Evolutionary conservation across 2,888 invertebrate genomes (phyloP), one percentile per base, ranked within the genome.

Genomic region (Caenorhabditis zanzibari): DNA sequence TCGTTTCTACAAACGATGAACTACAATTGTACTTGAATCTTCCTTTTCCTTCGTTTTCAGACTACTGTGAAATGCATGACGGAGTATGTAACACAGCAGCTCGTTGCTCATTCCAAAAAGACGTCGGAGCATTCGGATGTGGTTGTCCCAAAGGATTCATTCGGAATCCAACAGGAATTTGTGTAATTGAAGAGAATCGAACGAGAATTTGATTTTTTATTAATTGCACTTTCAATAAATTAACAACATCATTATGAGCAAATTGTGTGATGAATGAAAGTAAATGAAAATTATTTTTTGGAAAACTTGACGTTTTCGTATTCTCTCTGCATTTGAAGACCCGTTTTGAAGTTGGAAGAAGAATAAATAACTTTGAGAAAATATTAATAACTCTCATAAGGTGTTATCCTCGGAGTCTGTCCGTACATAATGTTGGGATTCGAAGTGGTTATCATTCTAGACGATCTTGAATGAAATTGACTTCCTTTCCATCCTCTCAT

Each of bases 51-150:
- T 44, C 19, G 7, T 69, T 54, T 32, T 28, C 58, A 85, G 85
- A 84, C 32, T 85, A 84, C 61, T 85, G 85, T 41, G 82, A 81
- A 41, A 75, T 79, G 59, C 66, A 81, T 56, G 80, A 82, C n/a
- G 80, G 63, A 0, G 64, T 77, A 22, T 85, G 88, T 56, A 52
- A 76, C 26, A 80, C 84, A 41, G 81, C 72, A 19, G 66, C 83
- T 16, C 85, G 86, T 2, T 88, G 88, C 68, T 85, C 87, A 16
- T 87, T 85, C 28, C 88, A 88, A 61, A 82, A 73, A 14, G 88
- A 88, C 61, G 71, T 88, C 19, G 72, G 81, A 4, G 85, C 88
- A 10, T 88, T 88, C 52, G 85, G 87, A 47, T 87, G 87, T 49
- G 87, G 87, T 0, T 87, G 87, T 79, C 87, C 87, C 10, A 49